A percentile compares a stretch with the other conserved stretches of the same genome.
Evolutionary conservation across 2,888 invertebrate species (phyloP).

Genomic region (Leptopterna dolabrata): DNA sequence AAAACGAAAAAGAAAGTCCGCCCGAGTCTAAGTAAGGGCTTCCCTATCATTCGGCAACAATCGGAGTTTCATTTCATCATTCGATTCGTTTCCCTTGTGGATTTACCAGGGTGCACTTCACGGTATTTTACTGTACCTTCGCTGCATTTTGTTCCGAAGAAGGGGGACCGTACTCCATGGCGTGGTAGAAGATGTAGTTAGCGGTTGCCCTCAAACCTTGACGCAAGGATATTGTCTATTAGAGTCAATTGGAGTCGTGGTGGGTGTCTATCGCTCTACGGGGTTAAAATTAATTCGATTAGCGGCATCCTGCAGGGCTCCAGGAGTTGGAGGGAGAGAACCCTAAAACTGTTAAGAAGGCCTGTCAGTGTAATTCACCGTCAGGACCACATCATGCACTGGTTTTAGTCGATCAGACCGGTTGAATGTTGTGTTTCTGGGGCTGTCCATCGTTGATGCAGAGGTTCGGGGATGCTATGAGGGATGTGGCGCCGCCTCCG

Average conservation of each 20-base stretch:
- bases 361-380: background rate
- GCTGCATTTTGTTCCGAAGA: background rate
- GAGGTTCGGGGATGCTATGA: too few relatives aligned
- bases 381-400: too few relatives aligned
- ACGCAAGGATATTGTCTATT: slow-evolving; percentile 51
- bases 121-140: background rate
- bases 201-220: slow-evolving; percentile 17
- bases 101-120: too few relatives aligned
- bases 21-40: too few relatives aligned
- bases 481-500: too few relatives aligned
- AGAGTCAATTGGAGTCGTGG: slow-evolving; percentile 50
- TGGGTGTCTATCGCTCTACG: slow-evolving; percentile 51
- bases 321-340: background rate
- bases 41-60: too few relatives aligned
- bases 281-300: slow-evolving; percentile 44
- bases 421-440: too few relatives aligned
- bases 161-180: background rate
- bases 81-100: too few relatives aligned
- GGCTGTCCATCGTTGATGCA: too few relatives aligned
- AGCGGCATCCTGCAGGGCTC: slow-evolving; percentile 20
- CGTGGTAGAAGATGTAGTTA: slow-evolving; percentile 33
- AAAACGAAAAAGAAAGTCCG: too few relatives aligned
- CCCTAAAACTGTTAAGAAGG: background rate
- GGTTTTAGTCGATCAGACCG: too few relatives aligned
- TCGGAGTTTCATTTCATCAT: too few relatives aligned